Percentiles rank a stretch among this genome's conserved stretches.
Evolutionary conservation across 2,797 vertebrate species (phyloP).

Genomic region (Sternarchorhynchus goeldii): DNA sequence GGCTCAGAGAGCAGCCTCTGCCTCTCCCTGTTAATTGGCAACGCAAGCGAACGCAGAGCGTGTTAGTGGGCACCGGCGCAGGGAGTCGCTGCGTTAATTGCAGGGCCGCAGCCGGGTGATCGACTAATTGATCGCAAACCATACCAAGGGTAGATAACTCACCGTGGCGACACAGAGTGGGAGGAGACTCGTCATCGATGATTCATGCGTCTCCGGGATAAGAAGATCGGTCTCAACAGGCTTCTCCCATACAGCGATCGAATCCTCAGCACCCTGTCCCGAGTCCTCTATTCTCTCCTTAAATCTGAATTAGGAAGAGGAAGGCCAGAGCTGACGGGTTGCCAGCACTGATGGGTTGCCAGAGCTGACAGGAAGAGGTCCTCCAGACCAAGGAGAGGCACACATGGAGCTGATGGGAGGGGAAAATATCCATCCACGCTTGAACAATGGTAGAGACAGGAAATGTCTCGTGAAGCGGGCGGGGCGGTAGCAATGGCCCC

Average conservation of each 20-base stretch:
- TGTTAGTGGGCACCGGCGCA: slow-evolving; percentile 61
- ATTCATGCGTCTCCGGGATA: slow-evolving; percentile 70
- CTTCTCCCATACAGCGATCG: slow-evolving; percentile 56
- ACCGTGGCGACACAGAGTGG: slow-evolving; percentile 59
- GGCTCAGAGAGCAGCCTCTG: slow-evolving; percentile 51
- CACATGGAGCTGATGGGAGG: slow-evolving; percentile 60
- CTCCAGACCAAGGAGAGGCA: slow-evolving; percentile 64
- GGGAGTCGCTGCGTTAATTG: slow-evolving; percentile 74
- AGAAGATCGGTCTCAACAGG: slow-evolving; percentile 64
- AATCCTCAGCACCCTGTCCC: slow-evolving; percentile 66
- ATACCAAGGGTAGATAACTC: slow-evolving; percentile 69
- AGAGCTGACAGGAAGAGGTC: slow-evolving; percentile 71
- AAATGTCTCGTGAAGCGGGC: slow-evolving; percentile 71
- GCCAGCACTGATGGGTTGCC: slow-evolving; percentile 71
- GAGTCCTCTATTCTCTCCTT: slow-evolving; percentile 60
- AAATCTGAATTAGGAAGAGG: slow-evolving; percentile 76
- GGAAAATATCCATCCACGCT: slow-evolving; percentile 74
- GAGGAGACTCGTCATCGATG: slow-evolving; percentile 71
- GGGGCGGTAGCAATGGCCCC: slow-evolving; percentile 68
- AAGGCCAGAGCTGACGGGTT: slow-evolving; percentile 72
- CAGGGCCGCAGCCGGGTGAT: slow-evolving; percentile 70
- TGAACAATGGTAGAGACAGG: slow-evolving; percentile 76
- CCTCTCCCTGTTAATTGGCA: slow-evolving; percentile 66
- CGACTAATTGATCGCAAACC: slow-evolving; percentile 78
- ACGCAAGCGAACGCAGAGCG: slow-evolving; percentile 64